Percentiles rank a stretch among this genome's conserved stretches.
These are phyloP conservation scores for Agapetus fuscipes DNA, from an alignment of 2,888 invertebrate species.

Conservation along the genomic window DNA sequence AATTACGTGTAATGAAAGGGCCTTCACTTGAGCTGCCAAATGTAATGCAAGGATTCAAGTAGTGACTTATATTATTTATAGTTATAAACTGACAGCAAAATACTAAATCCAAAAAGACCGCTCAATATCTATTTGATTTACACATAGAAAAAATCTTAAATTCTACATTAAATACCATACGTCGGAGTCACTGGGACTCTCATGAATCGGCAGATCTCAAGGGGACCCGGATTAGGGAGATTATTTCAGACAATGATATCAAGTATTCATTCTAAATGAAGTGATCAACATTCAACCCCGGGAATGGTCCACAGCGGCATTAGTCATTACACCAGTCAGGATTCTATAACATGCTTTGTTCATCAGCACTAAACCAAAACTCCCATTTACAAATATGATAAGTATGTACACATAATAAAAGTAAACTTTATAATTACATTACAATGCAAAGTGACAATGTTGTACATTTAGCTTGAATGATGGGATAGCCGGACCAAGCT, in stretches of 20 bases:
- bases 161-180: conserved; percentile 11
- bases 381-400: not conserved
- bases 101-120: conserved; percentile 5
- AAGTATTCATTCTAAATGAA: not conserved
- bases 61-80: not conserved
- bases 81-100: conserved; percentile 3
- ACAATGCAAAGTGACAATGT: too few species aligned
- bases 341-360: not conserved
- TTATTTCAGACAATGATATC: not conserved
- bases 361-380: not conserved
- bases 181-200: not conserved
- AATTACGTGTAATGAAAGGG: too few species aligned
- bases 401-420: not conserved
- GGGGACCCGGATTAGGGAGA: not conserved
- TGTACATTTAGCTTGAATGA: too few species aligned
- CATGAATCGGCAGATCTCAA: too few species aligned
- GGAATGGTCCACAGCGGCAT: not conserved
- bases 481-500: conserved; percentile 8
- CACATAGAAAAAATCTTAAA: conserved; percentile 19
- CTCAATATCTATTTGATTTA: conserved; percentile 11
- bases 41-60: not conserved
- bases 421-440: not conserved
- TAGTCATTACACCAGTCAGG: not conserved
- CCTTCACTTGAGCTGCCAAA: conserved; percentile 16
- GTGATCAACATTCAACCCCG: not conserved